Evolutionary conservation across 2,888 invertebrate species (phyloP).

Genomic region (Heliconius hortense): DNA sequence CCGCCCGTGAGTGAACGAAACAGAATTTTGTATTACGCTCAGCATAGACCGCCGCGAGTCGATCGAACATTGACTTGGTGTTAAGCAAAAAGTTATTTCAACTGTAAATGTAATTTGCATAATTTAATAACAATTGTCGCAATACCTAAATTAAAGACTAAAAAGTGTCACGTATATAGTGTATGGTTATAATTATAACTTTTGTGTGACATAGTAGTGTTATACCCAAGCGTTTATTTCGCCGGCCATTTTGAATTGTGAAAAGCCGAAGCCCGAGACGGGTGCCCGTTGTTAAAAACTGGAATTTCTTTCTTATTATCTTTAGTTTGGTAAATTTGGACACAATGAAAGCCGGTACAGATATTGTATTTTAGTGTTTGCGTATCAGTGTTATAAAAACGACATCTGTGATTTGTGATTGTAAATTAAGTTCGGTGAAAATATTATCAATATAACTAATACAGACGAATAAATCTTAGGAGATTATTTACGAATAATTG

Average conservation of each 20-base stretch:
- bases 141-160: conserved; percentile 38
- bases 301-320: conserved; percentile 51
- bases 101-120: conserved; percentile 56
- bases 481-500: conserved; percentile 18
- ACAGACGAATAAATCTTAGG: not conserved
- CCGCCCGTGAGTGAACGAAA: conserved; percentile 65
- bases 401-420: conserved; percentile 34
- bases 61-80: conserved; percentile 45
- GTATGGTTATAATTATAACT: conserved; percentile 8
- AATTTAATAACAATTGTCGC: conserved; percentile 51
- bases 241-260: conserved; percentile 77
- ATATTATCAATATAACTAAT: conserved; percentile 14
- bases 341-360: conserved; percentile 39
- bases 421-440: conserved; percentile 29
- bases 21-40: conserved; percentile 57
- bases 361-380: conserved; percentile 32
- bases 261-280: conserved; percentile 45
- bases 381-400: conserved; percentile 25
- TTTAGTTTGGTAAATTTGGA: conserved; percentile 32
- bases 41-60: conserved; percentile 46
- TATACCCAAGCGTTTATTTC: conserved; percentile 50
- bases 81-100: conserved; percentile 45
- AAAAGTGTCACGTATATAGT: conserved; percentile 22
- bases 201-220: conserved; percentile 44
- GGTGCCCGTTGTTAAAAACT: conserved; percentile 63